Evolutionary conservation across 2,113 vertebrate species (phyloP), one percentile per base, ranked within the genome.

Genomic region (Rana temporaria): DNA sequence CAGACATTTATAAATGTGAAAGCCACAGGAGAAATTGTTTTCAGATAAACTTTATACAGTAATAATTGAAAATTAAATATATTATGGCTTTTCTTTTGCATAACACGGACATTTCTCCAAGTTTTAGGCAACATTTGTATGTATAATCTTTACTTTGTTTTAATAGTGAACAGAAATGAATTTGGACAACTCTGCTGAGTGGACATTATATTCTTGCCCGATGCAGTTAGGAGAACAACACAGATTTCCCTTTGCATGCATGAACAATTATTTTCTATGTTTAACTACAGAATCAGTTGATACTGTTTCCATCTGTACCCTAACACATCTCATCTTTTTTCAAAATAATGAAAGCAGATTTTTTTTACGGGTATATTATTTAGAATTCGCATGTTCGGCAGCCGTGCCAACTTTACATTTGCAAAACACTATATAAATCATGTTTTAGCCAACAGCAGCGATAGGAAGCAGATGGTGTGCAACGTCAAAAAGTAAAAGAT

Each of bases 391-490:
- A 75, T 62, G 48, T 32, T 78, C 67, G 76, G 76, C 62, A 66
- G 48, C 24, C 18, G 24, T 9, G 34, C 18, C 59, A 77, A 62
- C 55, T 17, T n/a, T 32, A 24, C 24, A 30, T 32, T 56, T 20
- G 2, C 17, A 78, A 66, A 26, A 62, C 15, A 52, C 22, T 18
- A 30, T 55, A 32, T 53, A 67, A 79, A 67, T 79, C 52, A 67
- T 65, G 68, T 69, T 68, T 69, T 69, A 57, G n/a, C 14, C 16
- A 42, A 32, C 24, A 68, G 9, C 14, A 12, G 26, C 26, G 38
- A 78, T 55, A 32, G 19, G 63, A 78, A 66, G 52, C 76, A 79
- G 53, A 79, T 79, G 77, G 30, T 16, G 18, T 22, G 22, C 14
- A 20, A 30, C 48, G 15, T 67, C 22, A 55, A 32, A 66, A 14